Base-by-base conservation (phyloP, 2,113 vertebrate species). In the Baryphthengus martii region DNA sequence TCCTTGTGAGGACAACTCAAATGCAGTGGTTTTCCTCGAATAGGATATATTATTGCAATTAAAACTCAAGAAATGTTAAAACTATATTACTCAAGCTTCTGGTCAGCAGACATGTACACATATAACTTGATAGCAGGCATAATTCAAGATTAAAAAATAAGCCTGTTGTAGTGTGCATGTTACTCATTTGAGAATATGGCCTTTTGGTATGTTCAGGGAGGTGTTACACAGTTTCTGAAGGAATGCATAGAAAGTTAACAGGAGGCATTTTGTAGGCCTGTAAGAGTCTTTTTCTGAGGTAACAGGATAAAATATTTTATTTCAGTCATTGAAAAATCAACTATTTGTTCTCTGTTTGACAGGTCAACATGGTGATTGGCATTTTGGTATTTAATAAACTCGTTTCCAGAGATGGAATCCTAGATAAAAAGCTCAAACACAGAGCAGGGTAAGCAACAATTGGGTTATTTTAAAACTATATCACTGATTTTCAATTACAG, bases 351-450 rank as follows among this genome's bases (percentile, higher is more conserved):
- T 98, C 86, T 97, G 55, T 98, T 98, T 97, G 97, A 87, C 98
- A 99, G 99, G 99, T 99, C 96, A 99, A 99, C 98, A 99, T 99
- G 99, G 99, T 99, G 98, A 99, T 99, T 97, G 99, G 99, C 96
- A 99, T 99, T 98, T 98, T 99, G 98, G 99, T 99, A 96, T 99
- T 99, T 98, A 99, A 99, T 98, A 99, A 99, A 97, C 98, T 99
- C 97, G 99, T 99, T 98, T 99, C 99, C 98, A 99, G 99, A 98
- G 99, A 99, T 97, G 99, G 99, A 91, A 99, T 99, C 95, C 98
- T 99, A 98, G 99, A 99, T 98, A 99, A 99, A 98, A 99, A 99
- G 96, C 98, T 99, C 96, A 99, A 99, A 98, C 99, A 99, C 97
- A 99, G 99, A 98, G 99, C 99, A 77, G 99, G 99, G 99, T 99